phyloP scores from a whole-genome alignment of 2,888 invertebrate species.

The Xanthostigma xanthostigma region DNA sequence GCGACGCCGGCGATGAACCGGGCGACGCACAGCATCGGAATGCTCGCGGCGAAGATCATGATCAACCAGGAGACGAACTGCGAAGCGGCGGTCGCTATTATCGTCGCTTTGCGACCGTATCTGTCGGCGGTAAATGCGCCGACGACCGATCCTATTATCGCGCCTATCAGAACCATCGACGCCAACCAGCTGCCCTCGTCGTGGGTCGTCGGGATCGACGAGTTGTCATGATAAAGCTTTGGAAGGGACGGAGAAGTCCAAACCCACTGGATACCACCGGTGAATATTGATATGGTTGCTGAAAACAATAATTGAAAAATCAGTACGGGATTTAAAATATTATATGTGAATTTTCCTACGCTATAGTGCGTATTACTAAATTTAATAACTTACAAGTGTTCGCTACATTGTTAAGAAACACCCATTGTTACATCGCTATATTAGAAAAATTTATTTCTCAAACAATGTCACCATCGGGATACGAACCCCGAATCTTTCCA shows the following conservation, averaged over 20 bases:
- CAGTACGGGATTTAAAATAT: too few relatives aligned
- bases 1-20: conserved; percentile 42
- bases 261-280: conserved; percentile 1
- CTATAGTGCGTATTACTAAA: too few relatives aligned
- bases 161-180: conserved; percentile 2
- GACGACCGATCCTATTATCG: conserved; percentile 2
- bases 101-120: conserved; percentile 2
- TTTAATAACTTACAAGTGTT: too few relatives aligned
- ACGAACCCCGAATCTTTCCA: too few relatives aligned
- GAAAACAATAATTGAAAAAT: neutral
- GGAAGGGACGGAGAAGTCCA: conserved; percentile 5
- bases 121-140: conserved; percentile 3
- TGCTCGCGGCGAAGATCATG: neutral
- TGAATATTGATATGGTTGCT: conserved; percentile 5
- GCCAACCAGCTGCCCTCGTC: conserved; percentile 6
- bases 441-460: too few relatives aligned
- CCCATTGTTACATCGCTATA: too few relatives aligned
- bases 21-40: conserved; percentile 1
- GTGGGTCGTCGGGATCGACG: neutral
- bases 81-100: neutral
- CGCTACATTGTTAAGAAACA: too few relatives aligned
- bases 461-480: too few relatives aligned
- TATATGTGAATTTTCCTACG: too few relatives aligned
- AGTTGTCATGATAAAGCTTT: conserved; percentile 2
- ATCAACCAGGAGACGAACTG: conserved; percentile 3